Percentiles rank a stretch among this genome's conserved stretches.
Conservation (phyloP, 37 sponge, comb jelly and placozoan species). For the Hexactinellida sp. region DNA sequence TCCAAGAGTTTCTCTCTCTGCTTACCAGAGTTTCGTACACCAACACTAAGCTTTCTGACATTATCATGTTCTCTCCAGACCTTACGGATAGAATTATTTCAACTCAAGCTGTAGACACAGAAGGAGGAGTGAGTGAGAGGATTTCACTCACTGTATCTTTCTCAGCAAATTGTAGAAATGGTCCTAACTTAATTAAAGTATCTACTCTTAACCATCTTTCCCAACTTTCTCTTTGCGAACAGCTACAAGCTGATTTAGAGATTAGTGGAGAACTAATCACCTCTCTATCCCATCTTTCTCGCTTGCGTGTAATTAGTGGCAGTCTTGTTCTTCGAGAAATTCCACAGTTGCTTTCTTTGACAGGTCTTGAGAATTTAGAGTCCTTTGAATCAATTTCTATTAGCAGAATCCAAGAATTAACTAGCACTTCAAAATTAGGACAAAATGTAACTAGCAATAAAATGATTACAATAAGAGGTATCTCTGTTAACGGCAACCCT, state of each 20-base stretch:
- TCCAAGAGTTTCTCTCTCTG: not conserved
- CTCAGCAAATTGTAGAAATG: not conserved
- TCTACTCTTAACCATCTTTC: not conserved
- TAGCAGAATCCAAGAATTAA: not conserved
- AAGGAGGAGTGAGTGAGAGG: not conserved
- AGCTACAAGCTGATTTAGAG: not conserved
- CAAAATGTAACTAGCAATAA: not conserved
- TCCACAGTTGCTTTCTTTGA: not conserved
- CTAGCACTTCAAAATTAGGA: not conserved
- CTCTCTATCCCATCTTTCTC: not conserved
- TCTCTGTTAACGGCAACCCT: not conserved
- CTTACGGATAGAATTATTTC: not conserved
- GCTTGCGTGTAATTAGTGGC: not conserved
- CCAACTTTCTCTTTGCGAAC: not conserved
- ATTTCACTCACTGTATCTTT: not conserved
- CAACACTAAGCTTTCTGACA: not conserved
- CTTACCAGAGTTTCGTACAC: not conserved
- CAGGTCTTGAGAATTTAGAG: slow-evolving; percentile 10
- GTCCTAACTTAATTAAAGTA: not conserved
- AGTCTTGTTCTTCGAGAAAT: not conserved
- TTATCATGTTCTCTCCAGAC: not conserved
- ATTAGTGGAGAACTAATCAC: not conserved
- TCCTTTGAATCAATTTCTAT: not conserved
- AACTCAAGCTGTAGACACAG: not conserved
- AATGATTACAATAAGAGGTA: not conserved